Percentiles rank a stretch among this genome's conserved stretches.
These are phyloP conservation scores for Epizoanthus scotinus DNA, from an alignment of 92 coral and sea anemone species.

Conservation along the genomic window DNA sequence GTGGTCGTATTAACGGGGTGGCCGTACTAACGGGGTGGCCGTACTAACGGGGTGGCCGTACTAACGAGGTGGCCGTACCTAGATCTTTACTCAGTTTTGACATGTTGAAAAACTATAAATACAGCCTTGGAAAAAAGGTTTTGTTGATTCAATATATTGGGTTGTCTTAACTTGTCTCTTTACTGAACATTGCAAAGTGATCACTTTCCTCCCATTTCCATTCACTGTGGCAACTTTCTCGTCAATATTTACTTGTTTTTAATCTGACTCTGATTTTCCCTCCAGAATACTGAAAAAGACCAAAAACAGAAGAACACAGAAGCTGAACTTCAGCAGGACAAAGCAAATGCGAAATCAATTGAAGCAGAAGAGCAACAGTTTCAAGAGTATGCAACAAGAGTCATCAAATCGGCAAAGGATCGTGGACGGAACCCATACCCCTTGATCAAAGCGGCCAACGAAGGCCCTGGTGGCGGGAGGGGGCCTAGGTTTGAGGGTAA, in stretches of 20 bases:
- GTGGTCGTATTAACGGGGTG: no score
- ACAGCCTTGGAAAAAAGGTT: no score
- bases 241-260: neutral
- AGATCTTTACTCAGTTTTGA: no score
- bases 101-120: no score
- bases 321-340: slow-evolving; percentile 67
- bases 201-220: no score
- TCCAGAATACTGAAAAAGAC: slow-evolving; percentile 64
- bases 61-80: no score
- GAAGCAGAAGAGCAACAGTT: slow-evolving; percentile 80
- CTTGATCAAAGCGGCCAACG: slow-evolving; percentile 91
- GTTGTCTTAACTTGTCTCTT: no score
- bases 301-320: slow-evolving; percentile 45
- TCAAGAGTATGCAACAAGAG: slow-evolving; percentile 85
- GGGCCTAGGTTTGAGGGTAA: slow-evolving; percentile 95
- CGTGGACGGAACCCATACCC: slow-evolving; percentile 97
- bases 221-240: no score
- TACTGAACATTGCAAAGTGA: no score
- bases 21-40: no score
- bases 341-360: slow-evolving; percentile 67
- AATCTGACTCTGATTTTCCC: neutral
- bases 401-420: slow-evolving; percentile 76
- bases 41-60: no score
- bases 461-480: slow-evolving; percentile 98
- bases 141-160: no score